Evolutionary conservation across 2,888 invertebrate species (phyloP), one percentile per base, ranked within the genome.

Genomic region (Periphyllus acericola): DNA sequence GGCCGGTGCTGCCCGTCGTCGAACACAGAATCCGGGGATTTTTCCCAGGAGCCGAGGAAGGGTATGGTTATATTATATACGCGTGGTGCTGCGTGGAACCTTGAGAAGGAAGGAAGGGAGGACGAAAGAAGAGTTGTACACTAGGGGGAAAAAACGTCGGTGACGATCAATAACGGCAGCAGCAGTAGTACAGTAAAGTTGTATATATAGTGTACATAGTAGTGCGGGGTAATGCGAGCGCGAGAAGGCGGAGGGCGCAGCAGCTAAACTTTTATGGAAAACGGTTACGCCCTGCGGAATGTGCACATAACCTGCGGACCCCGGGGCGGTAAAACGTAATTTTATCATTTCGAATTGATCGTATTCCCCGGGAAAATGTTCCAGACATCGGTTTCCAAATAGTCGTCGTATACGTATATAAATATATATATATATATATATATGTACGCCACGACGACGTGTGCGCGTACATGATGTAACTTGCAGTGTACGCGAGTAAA

Each of bases 221-320:
- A 19, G 79, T 17, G 72, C 1, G 34, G 74, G 74, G 74, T 34
- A 32, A 60, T 46, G 79, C n/a, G 36, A 34, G 66, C 32, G 83
- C 32, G 29, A 78, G 32, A 0, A 46, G 29, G 29, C 66, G 55
- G n/a, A 9, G 25, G n/a, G 34, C 4, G 36, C 9, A 29, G 36
- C 9, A 29, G 74, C 46, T 87, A 87, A 87, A 87, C 87, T 87
- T 74, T 87, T 81, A 81, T 81, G 81, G 87, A 81, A 87, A 87
- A 87, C 66, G 87, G 87, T 87, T 87, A 87, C 87, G 87, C 87
- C 87, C 87, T 81, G 86, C 79, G 79, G 79, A 86, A 86, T 79
- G 86, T 55, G 71, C 86, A 36, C 79, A 55, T 80, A 86, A 86
- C 79, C 72, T 72, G 40, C 76, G 86, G 80, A 60, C 72, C 72